Evolutionary conservation across 2,797 vertebrate genomes (phyloP).

Genomic region (Microctenopoma stevenorrisi): DNA sequence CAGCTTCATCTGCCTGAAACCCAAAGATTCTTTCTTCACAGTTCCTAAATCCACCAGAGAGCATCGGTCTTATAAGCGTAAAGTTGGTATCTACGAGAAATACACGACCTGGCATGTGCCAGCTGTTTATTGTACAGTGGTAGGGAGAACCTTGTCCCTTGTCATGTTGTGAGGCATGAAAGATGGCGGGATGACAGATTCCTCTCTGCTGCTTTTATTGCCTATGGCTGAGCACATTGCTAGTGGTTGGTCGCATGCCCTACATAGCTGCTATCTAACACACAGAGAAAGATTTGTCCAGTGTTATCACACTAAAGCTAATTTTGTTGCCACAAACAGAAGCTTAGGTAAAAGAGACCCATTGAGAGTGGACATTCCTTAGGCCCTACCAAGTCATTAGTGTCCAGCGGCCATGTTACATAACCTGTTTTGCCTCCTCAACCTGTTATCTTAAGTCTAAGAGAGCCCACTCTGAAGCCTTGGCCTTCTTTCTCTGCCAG

Average conservation of each 20-base stretch:
- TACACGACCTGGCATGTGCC: neutral
- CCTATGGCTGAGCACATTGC: slow-evolving; percentile 35
- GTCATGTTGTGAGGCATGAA: slow-evolving; percentile 16
- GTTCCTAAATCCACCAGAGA: too few species aligned
- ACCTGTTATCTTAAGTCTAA: slow-evolving; percentile 75
- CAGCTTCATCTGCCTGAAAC: neutral
- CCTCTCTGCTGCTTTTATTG: slow-evolving; percentile 34
- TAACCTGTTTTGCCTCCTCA: slow-evolving; percentile 71
- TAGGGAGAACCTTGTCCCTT: neutral
- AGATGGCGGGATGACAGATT: slow-evolving; percentile 28
- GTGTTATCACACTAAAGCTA: slow-evolving; percentile 56
- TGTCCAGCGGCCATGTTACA: slow-evolving; percentile 62
- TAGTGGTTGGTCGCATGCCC: slow-evolving; percentile 57
- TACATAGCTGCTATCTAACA: slow-evolving; percentile 40
- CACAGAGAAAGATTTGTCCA: slow-evolving; percentile 67
- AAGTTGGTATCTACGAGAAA: neutral
- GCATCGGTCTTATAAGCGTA: neutral
- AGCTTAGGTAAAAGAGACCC: slow-evolving; percentile 66
- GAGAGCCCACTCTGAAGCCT: slow-evolving; percentile 44
- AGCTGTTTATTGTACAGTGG: neutral
- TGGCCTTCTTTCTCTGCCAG: slow-evolving; percentile 61
- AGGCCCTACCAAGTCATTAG: slow-evolving; percentile 56
- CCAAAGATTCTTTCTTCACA: neutral
- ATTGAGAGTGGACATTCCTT: slow-evolving; percentile 73
- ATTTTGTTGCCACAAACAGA: slow-evolving; percentile 73